These are phyloP conservation scores for Zosterops borbonicus DNA, from an alignment of 2,113 vertebrate species.

Conservation along the genomic window DNA sequence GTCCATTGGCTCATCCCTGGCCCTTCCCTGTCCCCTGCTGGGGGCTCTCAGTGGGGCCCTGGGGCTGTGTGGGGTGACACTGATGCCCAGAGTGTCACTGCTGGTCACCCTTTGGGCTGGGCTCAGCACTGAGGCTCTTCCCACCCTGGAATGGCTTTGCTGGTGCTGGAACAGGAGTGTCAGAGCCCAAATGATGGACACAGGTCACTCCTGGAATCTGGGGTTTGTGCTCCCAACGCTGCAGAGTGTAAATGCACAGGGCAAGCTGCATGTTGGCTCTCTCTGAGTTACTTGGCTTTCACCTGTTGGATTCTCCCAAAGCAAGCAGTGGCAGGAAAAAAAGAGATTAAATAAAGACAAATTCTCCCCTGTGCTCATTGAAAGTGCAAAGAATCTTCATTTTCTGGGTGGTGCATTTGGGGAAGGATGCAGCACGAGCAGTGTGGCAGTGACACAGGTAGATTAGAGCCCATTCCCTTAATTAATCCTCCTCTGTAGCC, in stretches of 20 bases:
- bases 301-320: neutral
- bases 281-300: neutral
- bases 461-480: neutral
- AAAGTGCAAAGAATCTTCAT: neutral
- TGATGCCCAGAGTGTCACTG: neutral
- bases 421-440: neutral
- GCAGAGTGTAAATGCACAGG: fast-evolving
- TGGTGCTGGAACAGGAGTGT: fast-evolving
- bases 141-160: neutral
- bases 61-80: neutral
- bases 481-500: no score
- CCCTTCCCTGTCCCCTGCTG: neutral
- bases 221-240: fast-evolving
- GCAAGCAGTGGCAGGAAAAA: neutral
- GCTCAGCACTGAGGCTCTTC: neutral
- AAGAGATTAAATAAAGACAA: neutral
- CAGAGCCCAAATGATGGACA: neutral
- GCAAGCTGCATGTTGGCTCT: neutral
- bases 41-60: fast-evolving
- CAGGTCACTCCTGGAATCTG: neutral
- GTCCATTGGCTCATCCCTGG: neutral
- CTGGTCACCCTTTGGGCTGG: neutral
- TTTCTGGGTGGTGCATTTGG: neutral
- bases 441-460: neutral
- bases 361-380: neutral